These are phyloP conservation scores for Smittia sp. DNA, from an alignment of 2,888 invertebrate species.

Conservation along the genomic window DNA sequence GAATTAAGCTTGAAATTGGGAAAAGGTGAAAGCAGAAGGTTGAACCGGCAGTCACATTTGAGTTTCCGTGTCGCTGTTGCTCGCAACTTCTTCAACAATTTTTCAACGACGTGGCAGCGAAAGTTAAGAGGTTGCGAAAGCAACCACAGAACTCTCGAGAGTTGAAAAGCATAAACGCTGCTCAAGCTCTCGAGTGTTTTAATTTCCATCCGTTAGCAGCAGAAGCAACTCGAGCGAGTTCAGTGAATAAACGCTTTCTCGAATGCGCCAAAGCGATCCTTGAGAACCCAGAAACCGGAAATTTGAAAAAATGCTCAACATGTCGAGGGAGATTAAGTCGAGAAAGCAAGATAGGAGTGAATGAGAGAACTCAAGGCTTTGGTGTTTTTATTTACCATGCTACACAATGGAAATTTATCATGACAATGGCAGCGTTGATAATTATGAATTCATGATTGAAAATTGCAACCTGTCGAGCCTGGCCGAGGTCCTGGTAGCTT, in stretches of 20 bases:
- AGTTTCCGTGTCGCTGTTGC: too few species aligned
- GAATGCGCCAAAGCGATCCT: neutral
- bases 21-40: neutral
- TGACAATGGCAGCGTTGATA: too few species aligned
- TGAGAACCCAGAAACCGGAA: neutral
- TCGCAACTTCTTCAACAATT: neutral
- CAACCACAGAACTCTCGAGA: neutral
- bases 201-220: neutral
- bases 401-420: too few species aligned
- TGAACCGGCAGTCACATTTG: neutral
- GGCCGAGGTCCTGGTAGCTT: too few species aligned
- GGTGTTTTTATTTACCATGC: neutral
- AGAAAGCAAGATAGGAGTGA: neutral
- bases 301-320: neutral
- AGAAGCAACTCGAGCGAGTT: neutral
- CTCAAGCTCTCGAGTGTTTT: neutral
- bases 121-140: neutral
- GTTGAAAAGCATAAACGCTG: neutral
- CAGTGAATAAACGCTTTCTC: neutral
- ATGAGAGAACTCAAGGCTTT: neutral
- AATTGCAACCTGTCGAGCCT: too few species aligned
- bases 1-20: too few species aligned
- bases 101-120: neutral
- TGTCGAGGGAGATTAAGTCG: constrained; percentile 1
- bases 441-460: too few species aligned